A percentile compares a stretch with the other conserved stretches of the same genome.
These are phyloP conservation scores for Anneissia japonica DNA, from an alignment of 35 echinoderm and acorn worm species.

Conservation along the genomic window DNA sequence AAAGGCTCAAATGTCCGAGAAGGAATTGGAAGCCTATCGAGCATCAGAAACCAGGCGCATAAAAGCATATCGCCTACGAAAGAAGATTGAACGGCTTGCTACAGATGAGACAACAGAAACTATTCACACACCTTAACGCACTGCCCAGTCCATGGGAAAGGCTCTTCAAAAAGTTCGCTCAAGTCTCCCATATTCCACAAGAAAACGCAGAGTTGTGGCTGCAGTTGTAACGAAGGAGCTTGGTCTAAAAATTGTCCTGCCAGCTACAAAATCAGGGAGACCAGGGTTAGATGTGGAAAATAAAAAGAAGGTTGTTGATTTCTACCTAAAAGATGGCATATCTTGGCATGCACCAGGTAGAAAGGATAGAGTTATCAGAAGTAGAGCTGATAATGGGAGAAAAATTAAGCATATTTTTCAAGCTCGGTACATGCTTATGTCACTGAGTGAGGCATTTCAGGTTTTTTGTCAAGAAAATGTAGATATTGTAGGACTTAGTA, in stretches of 20 bases:
- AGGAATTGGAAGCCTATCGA: no score
- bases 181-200: slow-evolving; percentile 24
- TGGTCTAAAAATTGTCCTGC: not conserved
- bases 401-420: slow-evolving; percentile 22
- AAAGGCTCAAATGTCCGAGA: no score
- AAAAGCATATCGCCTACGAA: not conserved
- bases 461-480: slow-evolving; percentile 13
- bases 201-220: slow-evolving; percentile 32
- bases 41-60: not conserved
- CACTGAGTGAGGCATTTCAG: slow-evolving; percentile 17
- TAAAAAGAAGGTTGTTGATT: not conserved
- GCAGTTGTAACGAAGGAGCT: slow-evolving; percentile 7
- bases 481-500: not conserved
- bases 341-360: slow-evolving; percentile 29
- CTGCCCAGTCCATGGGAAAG: slow-evolving; percentile 27
- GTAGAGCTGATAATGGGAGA: not conserved
- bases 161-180: slow-evolving; percentile 7
- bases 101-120: no score
- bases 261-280: not conserved
- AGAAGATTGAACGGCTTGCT: no score
- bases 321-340: slow-evolving; percentile 18
- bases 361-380: slow-evolving; percentile 13
- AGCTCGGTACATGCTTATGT: slow-evolving; percentile 38
- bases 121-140: no score
- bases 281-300: not conserved